Evolutionary conservation across 2,113 vertebrate genomes (phyloP), one percentile per base, ranked within the genome.

Genomic region (Laterallus jamaicensis): DNA sequence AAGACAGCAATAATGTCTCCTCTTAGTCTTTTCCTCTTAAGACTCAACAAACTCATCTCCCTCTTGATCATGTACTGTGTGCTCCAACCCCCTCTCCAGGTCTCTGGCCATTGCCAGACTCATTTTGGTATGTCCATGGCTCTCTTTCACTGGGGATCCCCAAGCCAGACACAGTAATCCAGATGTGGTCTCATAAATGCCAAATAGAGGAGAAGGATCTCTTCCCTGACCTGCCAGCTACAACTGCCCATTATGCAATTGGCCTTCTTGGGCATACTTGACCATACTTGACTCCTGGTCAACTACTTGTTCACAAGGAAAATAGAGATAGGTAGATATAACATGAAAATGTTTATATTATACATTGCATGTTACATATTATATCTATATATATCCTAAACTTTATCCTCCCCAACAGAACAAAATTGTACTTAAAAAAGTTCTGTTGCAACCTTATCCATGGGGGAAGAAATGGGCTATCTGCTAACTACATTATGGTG

Each of bases 401-500:
- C 50, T 88, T 94, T 73, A 91, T 87, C 64, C 55, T 92, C 5
- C 77, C 83, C 58, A 69, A 28, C 3, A 44, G 74, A 93, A 90
- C 40, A 71, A 68, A 75, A 88, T 16, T 59, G 69, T 52, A 68
- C 78, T 85, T 92, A 22, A 88, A 91, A 74, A 71, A 75, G 56
- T 82, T 93, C 64, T 91, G 7, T 79, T 91, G 69, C 77, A 96
- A 49, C 32, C 32, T 82, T 86, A 95, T 64, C 77, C 86, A 64
- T 49, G 82, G 86, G 2, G 3, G 81, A 95, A 91, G 62, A 93
- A 94, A 96, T 76, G 83, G 74, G 55, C 54, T 95, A 91, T 93
- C 95, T 96, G 88, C 81, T 96, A 94, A 96, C 92, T 96, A 22
- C 86, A 97, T 96, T 96, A 93, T 25, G 62, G 82, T 55, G 93